Evolutionary conservation across 1,140 invertebrate species (phyloP).

Genomic region (Homarus americanus): DNA sequence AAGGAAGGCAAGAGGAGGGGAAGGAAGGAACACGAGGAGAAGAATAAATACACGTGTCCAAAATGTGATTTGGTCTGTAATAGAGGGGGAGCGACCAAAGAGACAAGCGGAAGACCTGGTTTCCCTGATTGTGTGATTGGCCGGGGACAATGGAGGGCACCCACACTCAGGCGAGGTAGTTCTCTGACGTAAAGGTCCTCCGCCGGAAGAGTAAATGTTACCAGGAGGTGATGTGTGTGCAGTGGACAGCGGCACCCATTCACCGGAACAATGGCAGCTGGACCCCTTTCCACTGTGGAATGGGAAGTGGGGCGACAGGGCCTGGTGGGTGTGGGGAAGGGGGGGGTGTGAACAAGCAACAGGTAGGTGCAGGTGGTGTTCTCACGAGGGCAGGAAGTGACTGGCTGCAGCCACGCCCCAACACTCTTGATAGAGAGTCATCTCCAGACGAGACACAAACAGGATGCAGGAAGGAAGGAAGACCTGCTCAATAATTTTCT

Average conservation of each 20-base stretch:
- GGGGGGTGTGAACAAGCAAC: too few relatives aligned
- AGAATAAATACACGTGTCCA: neutral
- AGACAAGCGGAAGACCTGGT: slow-evolving; percentile 60
- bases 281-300: neutral
- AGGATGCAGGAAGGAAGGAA: neutral
- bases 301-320: neutral
- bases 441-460: too few relatives aligned
- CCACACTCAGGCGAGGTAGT: neutral
- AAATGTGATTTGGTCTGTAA: slow-evolving; percentile 31
- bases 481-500: too few relatives aligned
- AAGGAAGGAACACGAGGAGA: neutral
- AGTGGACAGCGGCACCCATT: slow-evolving; percentile 30
- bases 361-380: too few relatives aligned
- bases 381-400: too few relatives aligned
- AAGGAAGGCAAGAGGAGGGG: neutral
- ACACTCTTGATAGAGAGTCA: too few relatives aligned
- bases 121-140: slow-evolving; percentile 45
- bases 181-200: slow-evolving; percentile 50
- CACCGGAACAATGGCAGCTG: slow-evolving; percentile 27
- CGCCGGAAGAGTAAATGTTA: slow-evolving; percentile 64
- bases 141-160: slow-evolving; percentile 36
- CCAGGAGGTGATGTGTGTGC: slow-evolving; percentile 9
- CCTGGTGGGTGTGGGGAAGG: too few relatives aligned
- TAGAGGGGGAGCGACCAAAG: neutral
- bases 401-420: too few relatives aligned